A percentile compares a stretch with the other conserved stretches of the same genome.
These are phyloP conservation scores for Mycogona germanica DNA, from an alignment of 2,888 invertebrate genomes.

Conservation along the genomic window DNA sequence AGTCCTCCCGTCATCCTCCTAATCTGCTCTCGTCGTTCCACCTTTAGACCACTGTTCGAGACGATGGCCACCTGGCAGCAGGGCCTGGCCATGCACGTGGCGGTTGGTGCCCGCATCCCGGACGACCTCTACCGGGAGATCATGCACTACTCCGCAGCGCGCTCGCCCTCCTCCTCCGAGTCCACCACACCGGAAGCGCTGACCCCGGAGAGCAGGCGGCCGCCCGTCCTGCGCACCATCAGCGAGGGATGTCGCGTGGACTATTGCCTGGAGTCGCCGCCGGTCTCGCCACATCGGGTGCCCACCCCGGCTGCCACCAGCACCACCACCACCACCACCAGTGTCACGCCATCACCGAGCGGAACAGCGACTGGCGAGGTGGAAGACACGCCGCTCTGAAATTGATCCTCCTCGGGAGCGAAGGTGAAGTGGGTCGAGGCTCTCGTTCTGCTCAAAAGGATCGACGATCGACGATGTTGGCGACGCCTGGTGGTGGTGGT, in stretches of 20 bases:
- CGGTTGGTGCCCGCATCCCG: slow-evolving; percentile 49
- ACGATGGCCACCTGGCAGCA: slow-evolving; percentile 80
- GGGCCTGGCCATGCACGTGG: slow-evolving; percentile 57
- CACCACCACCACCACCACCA: not conserved
- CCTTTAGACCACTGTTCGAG: slow-evolving; percentile 68
- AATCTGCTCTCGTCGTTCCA: not conserved
- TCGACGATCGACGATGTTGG: too few relatives aligned
- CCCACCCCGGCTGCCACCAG: slow-evolving; percentile 1
- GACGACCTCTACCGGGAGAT: slow-evolving; percentile 60
- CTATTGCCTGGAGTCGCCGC: slow-evolving; percentile 17
- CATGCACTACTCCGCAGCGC: slow-evolving; percentile 44
- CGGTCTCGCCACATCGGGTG: slow-evolving; percentile 1
- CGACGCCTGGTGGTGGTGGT: too few relatives aligned
- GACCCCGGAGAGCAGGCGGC: slow-evolving; percentile 24
- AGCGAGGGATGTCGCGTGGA: slow-evolving; percentile 24
- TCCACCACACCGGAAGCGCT: slow-evolving; percentile 42
- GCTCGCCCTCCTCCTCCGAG: slow-evolving; percentile 44
- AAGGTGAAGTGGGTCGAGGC: not conserved
- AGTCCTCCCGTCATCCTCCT: not conserved
- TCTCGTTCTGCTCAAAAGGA: too few relatives aligned
- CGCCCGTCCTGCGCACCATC: slow-evolving; percentile 26
- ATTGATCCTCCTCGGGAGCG: not conserved
- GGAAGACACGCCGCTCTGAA: slow-evolving; percentile 19
- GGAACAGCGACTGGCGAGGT: too few relatives aligned
- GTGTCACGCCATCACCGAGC: too few relatives aligned